Percentiles rank a stretch among this genome's conserved stretches.
These are phyloP conservation scores for Gallinago jamesoni DNA, from an alignment of 2,113 vertebrate species.

Conservation along the genomic window DNA sequence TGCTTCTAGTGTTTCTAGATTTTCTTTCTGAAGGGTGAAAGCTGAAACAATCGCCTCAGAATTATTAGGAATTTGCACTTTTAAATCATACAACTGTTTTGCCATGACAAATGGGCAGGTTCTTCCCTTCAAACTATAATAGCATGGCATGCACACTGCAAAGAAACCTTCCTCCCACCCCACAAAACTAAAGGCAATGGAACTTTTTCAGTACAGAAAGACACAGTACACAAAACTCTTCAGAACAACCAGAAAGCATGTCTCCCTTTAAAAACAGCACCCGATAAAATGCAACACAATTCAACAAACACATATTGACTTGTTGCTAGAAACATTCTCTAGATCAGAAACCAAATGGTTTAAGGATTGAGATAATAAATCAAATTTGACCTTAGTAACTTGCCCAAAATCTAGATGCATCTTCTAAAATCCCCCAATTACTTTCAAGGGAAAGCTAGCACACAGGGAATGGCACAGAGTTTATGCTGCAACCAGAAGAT, in stretches of 20 bases:
- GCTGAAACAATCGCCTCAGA: slow-evolving; percentile 75
- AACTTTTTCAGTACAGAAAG: neutral
- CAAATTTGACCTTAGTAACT: neutral
- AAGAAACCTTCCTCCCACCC: neutral
- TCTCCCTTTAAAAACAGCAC: neutral
- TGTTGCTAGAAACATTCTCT: neutral
- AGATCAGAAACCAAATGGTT: neutral
- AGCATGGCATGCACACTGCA: neutral
- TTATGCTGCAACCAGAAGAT: neutral
- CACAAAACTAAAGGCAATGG: neutral
- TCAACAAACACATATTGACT: neutral
- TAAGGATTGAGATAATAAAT: neutral
- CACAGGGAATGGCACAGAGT: neutral
- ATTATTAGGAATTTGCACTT: neutral
- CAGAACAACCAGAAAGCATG: neutral
- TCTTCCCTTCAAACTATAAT: neutral
- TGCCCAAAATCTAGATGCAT: neutral
- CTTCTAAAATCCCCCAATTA: neutral
- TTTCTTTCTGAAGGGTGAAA: slow-evolving; percentile 92
- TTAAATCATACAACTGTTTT: neutral
- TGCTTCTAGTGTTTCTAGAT: slow-evolving; percentile 93
- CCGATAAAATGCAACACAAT: neutral
- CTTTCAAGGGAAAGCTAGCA: neutral
- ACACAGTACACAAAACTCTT: neutral
- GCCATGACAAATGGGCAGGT: neutral